A percentile compares a stretch with the other conserved stretches of the same genome.
These are phyloP conservation scores for Pogona vitticeps DNA, from an alignment of 2,113 vertebrate genomes.

Conservation along the genomic window DNA sequence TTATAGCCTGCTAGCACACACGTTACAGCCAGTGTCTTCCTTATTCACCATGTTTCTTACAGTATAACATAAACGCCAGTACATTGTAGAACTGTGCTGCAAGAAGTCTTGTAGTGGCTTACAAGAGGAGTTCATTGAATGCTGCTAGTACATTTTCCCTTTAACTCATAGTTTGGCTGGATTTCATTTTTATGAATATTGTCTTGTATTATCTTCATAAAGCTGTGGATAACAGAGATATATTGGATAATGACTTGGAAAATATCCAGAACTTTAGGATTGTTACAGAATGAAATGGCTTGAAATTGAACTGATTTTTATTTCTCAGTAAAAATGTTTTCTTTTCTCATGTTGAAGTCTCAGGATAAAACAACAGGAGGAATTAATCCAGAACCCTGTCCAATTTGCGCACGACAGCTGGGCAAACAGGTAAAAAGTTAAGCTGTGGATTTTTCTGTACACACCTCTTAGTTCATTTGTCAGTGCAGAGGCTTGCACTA, in stretches of 20 bases:
- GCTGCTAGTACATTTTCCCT: neutral
- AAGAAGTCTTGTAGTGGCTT: neutral
- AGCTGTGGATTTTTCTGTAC: neutral
- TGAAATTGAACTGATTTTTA: neutral
- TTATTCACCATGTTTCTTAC: neutral
- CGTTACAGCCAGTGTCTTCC: too few relatives aligned
- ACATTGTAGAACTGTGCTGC: neutral
- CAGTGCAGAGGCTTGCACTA: neutral
- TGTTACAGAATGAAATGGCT: neutral
- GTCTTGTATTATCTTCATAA: fast-evolving
- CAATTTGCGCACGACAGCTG: conserved; percentile 92
- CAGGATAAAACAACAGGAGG: conserved; percentile 94
- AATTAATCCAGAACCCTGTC: conserved; percentile 96
- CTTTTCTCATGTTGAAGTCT: conserved; percentile 78
- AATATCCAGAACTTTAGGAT: neutral
- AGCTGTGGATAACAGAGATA: neutral
- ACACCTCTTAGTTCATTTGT: neutral
- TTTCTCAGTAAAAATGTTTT: neutral
- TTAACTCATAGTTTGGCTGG: neutral
- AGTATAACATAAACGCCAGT: neutral
- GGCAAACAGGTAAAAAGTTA: conserved; percentile 87
- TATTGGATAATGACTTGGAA: neutral
- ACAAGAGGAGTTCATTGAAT: neutral
- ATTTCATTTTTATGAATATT: neutral
- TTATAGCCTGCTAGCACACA: too few relatives aligned